phyloP scores from a whole-genome alignment of 30 jellyfish, hydroid and myxozoan species.

The Nemopilema nomurai region DNA sequence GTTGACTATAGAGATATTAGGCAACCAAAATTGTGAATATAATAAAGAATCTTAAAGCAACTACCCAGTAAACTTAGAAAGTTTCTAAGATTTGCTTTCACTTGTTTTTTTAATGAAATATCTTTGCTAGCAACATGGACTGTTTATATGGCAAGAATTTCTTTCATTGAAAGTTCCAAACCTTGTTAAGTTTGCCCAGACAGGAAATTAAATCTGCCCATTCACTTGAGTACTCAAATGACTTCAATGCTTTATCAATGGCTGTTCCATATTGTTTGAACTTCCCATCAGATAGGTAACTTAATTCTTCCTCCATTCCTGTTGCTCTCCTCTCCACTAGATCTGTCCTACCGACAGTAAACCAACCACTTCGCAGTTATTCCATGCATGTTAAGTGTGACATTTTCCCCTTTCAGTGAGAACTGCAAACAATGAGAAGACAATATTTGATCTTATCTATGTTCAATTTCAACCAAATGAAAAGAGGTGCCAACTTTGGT shows the following conservation, averaged over 20 bases:
- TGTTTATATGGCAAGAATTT: too few relatives aligned
- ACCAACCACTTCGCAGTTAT: not conserved
- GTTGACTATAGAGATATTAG: too few relatives aligned
- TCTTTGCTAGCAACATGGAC: too few relatives aligned
- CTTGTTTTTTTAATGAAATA: too few relatives aligned
- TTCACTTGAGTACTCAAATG: constrained; percentile 94
- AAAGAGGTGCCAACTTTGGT: not conserved
- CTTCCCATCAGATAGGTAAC: constrained; percentile 69
- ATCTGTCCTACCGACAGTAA: not conserved
- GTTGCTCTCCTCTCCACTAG: not conserved
- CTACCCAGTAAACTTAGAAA: too few relatives aligned
- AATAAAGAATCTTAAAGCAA: too few relatives aligned
- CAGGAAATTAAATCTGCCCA: constrained; percentile 99
- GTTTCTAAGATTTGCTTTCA: too few relatives aligned
- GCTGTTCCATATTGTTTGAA: constrained; percentile 84
- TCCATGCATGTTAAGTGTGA: not conserved
- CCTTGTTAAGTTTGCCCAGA: constrained; percentile 91
- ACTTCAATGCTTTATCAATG: constrained; percentile 86
- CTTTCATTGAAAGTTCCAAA: constrained; percentile 13
- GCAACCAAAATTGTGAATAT: too few relatives aligned
- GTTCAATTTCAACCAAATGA: not conserved
- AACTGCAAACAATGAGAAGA: not conserved
- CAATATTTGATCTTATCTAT: not conserved
- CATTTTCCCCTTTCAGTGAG: not conserved
- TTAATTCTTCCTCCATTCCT: constrained; percentile 74